Conservation (phyloP, 2,113 vertebrate species). For the Haliaeetus leucogaster region DNA sequence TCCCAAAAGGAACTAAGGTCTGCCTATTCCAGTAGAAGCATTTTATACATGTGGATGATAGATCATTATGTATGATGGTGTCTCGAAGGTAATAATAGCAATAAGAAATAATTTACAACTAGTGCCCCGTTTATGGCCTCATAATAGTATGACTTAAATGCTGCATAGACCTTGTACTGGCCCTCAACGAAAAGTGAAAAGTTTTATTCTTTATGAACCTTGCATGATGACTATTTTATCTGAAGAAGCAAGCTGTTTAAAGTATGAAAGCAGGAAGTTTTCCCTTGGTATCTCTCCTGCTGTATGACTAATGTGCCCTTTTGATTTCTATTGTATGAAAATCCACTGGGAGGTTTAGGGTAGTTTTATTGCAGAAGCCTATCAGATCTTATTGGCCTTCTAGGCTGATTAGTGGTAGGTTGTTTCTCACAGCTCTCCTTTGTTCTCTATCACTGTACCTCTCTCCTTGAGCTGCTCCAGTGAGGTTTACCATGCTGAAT, state of each 20-base stretch:
- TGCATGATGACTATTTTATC: slow-evolving; percentile 29
- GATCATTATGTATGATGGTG: neutral
- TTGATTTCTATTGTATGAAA: slow-evolving; percentile 40
- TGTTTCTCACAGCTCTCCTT: slow-evolving; percentile 1
- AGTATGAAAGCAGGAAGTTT: neutral
- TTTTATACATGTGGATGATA: neutral
- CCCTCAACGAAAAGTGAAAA: neutral
- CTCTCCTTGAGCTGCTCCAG: neutral
- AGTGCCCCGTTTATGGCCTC: neutral
- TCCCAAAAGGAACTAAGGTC: neutral
- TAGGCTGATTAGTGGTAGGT: neutral
- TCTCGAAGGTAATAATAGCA: neutral
- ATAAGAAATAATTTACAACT: slow-evolving; percentile 38
- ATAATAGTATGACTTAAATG: neutral
- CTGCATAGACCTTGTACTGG: slow-evolving; percentile 19
- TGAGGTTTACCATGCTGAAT: neutral
- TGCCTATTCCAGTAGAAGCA: neutral
- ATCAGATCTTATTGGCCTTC: slow-evolving; percentile 34
- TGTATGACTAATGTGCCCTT: slow-evolving; percentile 42
- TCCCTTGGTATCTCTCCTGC: neutral
- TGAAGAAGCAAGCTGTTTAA: slow-evolving; percentile 28
- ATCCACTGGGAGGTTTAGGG: slow-evolving; percentile 42
- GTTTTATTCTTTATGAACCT: slow-evolving; percentile 35
- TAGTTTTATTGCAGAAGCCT: slow-evolving; percentile 36
- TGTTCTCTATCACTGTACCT: neutral